phyloP scores from a whole-genome alignment of 2,113 vertebrate genomes.

The Regulus satrapa region DNA sequence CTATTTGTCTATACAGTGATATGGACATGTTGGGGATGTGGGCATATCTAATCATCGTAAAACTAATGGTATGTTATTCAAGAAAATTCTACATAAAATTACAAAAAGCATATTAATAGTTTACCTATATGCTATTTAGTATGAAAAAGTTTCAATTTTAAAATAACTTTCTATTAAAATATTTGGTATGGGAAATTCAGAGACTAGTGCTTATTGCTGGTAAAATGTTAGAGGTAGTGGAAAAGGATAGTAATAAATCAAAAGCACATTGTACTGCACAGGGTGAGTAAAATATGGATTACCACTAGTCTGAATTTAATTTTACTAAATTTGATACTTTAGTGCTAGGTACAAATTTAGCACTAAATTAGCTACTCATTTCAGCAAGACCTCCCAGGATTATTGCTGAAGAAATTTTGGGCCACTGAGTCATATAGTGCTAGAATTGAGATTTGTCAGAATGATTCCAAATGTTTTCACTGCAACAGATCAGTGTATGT shows the following conservation, averaged over 20 bases:
- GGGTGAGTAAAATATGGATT: background rate
- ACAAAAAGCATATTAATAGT: background rate
- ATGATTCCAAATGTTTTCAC: background rate
- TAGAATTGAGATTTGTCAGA: background rate
- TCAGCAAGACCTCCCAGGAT: background rate
- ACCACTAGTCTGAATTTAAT: background rate
- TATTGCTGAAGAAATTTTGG: background rate
- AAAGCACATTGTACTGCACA: background rate
- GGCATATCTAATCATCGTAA: background rate
- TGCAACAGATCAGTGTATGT: background rate
- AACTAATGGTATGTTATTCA: background rate
- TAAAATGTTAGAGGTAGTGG: background rate
- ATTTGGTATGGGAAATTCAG: background rate
- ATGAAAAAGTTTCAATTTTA: background rate
- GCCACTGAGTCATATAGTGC: background rate
- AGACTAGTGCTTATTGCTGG: background rate
- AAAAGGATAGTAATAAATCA: background rate
- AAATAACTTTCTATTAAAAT: background rate
- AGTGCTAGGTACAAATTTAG: background rate
- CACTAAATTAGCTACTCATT: background rate
- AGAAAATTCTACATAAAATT: background rate
- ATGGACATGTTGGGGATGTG: background rate
- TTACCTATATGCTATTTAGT: background rate
- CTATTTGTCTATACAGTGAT: accelerated
- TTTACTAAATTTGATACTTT: background rate